Evolutionary conservation across 2,888 invertebrate genomes (phyloP), one percentile per base, ranked within the genome.

Genomic region (Apeira syringaria): DNA sequence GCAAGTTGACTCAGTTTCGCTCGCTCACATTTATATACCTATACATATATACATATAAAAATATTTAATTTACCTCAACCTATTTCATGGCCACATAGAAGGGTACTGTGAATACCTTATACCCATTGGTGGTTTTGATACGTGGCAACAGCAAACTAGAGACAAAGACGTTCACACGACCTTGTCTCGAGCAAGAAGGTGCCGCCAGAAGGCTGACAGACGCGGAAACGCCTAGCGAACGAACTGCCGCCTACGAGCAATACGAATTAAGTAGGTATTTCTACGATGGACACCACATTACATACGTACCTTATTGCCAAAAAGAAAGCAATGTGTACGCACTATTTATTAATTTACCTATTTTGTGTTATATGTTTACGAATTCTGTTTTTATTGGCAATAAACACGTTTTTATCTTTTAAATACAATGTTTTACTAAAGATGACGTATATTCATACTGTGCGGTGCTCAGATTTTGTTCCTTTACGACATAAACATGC

Each of bases 101-200:
- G 7, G 2, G 7, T 5, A 7, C 7, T 20, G 5, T 5, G 20
- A 7, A 5, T 20, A 20, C 20, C 20, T 20, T 7, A 20, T 7
- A 20, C 20, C 20, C 20, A 20, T 20, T 20, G 20, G 20, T 20
- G 20, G 20, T 6, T 48, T 24, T 25, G 13, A 43, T 46, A 22
- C 41, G 48, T 52, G 41, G 46, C 57, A 57, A 61, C 65, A 61
- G 68, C 60, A 62, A 69, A 74, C 73, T 71, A 74, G 66, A 86
- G 76, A 87, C 85, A 88, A 86, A 86, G 87, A 86, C 72, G 80
- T 81, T 83, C 82, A 73, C 79, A 80, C 71, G 85, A 71, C 87
- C 86, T 87, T 87, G 85, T 52, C n/a, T n/a, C 48, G 66, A 75
- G 74, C 80, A 39, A 35, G 27, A 40, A 79, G 73, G 69, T 65